Evolutionary conservation across 2,888 invertebrate species (phyloP), one percentile per base, ranked within the genome.

Genomic region (Cosmorhoe ocellata): DNA sequence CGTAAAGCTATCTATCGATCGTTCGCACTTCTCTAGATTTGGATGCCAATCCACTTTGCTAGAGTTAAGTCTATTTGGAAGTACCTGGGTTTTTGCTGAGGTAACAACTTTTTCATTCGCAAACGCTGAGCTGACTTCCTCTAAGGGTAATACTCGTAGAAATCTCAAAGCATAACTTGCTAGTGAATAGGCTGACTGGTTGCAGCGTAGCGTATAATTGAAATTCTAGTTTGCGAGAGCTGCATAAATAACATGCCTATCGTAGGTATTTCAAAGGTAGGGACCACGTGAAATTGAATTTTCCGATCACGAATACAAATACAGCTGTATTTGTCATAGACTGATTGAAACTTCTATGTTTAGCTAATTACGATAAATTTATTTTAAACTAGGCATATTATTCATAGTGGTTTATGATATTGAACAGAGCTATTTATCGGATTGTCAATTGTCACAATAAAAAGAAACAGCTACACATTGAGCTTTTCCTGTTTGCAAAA

Each of bases 1-100:
- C 70, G 67, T 71, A 69, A 68, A 69, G 60, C 46, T 51, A 56
- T 44, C 58, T 52, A 61, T 68, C 63, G 62, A 66, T 68, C 62
- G 59, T 51, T 54, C 50, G 51, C 64, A 60, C 61, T 63, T 65
- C 58, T 54, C 48, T 58, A 57, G 52, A 63, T 58, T 61, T 39
- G 48, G 54, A 44, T 49, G 52, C 47, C 57, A 57, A 61, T 63
- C 58, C 58, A 58, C 61, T 65, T 61, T 54, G 59, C 34, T 47
- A 38, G 40, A 39, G 63, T 61, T 57, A 59, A 61, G 58, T 54
- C 58, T 54, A 61, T 61, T 64, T 58, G 50, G 53, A 22, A 51
- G 42, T 36, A 45, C 43, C 22, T 42, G 32, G 49, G 34, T 42
- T 57, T 53, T 54, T 56, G 57, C 57, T 57, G 47, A 57, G 52